Evolutionary conservation across 2,797 vertebrate species (phyloP).

Genomic region (Poeciliopsis turneri): DNA sequence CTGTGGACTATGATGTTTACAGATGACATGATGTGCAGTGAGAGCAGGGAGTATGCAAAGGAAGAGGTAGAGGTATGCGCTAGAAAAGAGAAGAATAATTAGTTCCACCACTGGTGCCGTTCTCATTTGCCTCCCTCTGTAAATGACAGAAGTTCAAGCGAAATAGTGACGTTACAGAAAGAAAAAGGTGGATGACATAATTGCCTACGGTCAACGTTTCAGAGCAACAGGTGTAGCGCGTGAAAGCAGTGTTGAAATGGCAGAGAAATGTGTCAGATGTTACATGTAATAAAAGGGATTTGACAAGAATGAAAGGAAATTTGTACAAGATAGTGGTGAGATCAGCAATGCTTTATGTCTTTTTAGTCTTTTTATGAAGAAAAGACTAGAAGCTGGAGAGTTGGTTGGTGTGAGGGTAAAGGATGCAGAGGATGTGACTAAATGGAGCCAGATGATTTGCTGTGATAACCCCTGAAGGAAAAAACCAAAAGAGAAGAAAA

Average conservation of each 20-base stretch:
- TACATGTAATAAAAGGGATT: neutral
- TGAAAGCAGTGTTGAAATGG: neutral
- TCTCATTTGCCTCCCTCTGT: neutral
- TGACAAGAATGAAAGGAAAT: neutral
- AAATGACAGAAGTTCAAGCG: neutral
- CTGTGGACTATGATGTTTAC: slow-evolving; percentile 4
- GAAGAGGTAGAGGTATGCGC: neutral
- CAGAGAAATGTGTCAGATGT: neutral
- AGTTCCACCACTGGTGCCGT: neutral
- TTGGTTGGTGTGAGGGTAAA: neutral
- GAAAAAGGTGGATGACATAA: neutral
- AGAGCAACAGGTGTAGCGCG: neutral
- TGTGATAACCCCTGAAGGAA: neutral
- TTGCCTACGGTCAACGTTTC: neutral
- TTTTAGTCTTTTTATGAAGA: neutral
- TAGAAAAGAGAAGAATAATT: neutral
- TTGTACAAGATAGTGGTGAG: neutral
- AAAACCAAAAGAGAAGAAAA: neutral
- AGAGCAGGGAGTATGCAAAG: neutral
- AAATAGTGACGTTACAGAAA: neutral
- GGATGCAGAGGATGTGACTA: neutral
- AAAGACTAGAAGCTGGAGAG: neutral
- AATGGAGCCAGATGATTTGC: neutral
- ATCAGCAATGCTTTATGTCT: neutral
- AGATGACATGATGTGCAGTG: neutral